These are phyloP conservation scores for Kryptopterus vitreolus DNA, from an alignment of 2,797 vertebrate species.

Conservation along the genomic window DNA sequence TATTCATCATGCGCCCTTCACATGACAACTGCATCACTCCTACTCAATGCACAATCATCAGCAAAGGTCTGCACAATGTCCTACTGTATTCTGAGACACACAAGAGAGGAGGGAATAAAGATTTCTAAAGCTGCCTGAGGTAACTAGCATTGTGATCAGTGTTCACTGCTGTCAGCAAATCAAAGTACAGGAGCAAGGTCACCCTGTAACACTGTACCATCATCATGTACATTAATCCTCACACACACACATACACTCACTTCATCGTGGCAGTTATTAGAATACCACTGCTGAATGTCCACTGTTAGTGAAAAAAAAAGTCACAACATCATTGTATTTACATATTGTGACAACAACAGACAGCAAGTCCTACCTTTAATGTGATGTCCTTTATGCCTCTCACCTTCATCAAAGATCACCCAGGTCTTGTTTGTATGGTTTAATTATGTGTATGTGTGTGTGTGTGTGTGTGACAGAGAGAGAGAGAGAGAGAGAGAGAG, in stretches of 20 bases:
- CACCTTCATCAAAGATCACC: not conserved
- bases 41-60: conserved; percentile 41
- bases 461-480: not conserved
- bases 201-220: conserved; percentile 8
- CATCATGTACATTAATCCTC: not conserved
- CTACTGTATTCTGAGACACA: conserved; percentile 37
- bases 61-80: conserved; percentile 42
- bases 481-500: not conserved
- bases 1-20: conserved; percentile 52
- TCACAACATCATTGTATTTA: no score
- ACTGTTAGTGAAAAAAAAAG: not conserved
- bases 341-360: conserved; percentile 1
- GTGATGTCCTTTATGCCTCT: not conserved
- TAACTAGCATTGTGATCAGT: conserved; percentile 16
- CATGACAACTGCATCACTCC: conserved; percentile 50
- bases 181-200: conserved; percentile 19
- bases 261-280: not conserved
- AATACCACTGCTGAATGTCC: not conserved
- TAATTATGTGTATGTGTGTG: not conserved
- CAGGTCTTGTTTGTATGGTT: not conserved
- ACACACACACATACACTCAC: conserved; percentile 1
- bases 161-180: conserved; percentile 29
- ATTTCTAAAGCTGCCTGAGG: conserved; percentile 4
- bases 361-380: conserved; percentile 14
- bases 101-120: not conserved